Evolutionary conservation across 2,888 invertebrate species (phyloP), one percentile per base, ranked within the genome.

Genomic region (Lasius platythorax): DNA sequence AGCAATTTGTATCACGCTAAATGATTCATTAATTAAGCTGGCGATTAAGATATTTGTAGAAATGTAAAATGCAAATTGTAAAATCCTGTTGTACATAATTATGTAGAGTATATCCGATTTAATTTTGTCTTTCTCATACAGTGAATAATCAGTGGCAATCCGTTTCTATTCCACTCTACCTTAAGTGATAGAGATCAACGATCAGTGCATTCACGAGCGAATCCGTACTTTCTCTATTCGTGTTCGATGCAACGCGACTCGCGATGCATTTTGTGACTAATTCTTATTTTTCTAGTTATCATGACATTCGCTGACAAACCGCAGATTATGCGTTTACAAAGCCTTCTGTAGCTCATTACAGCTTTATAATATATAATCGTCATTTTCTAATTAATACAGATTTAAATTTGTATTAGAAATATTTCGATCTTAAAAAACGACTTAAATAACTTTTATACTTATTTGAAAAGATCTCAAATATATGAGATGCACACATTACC

Each of bases 111-210:
- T 18, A 46, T 64, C 2, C 46, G 40, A 18, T 28, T 61, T 67
- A 56, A 56, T 56, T 56, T n/a, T 15, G 30, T 30, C 30, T 56
- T 28, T 56, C n/a, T 58, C 3, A 12, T 23, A 28, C 0, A 37
- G 37, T 9, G n/a, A 37, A 23, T 23, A 67, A 40, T 56, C 40
- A 64, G 15, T 15, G 11, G 9, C 68, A 23, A 78, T 43, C 11
- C n/a, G 15, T 56, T 67, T 67, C 9, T 18, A 53, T 53, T 76
- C 40, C 12, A 56, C 6, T 5, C 40, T 15, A 6, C 12, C 5
- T 37, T 15, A 68, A 78, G 78, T 58, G 78, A 58, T 78, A 58
- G 2, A 78, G 68, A 78, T 78, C 78, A 68, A 68, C 68, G 78
- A 78, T 56, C 68, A 78, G n/a, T 28, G 56, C 68, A 23, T 6